phyloP scores from a whole-genome alignment of 2,113 vertebrate genomes.

The Danionella cerebrum region DNA sequence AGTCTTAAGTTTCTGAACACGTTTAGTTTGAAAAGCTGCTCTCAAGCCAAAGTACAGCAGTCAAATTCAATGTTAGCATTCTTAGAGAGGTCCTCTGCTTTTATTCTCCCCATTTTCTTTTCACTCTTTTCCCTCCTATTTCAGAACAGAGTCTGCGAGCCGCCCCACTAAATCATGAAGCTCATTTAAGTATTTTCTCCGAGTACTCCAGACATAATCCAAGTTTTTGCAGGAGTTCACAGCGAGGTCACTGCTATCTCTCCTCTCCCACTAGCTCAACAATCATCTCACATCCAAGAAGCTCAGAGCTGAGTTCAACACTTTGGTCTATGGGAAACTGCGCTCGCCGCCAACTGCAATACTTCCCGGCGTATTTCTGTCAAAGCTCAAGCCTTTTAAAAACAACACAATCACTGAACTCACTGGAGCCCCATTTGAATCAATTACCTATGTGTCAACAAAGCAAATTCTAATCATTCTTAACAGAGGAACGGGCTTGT shows the following conservation, averaged over 20 bases:
- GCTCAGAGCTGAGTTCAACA: slow-evolving; percentile 59
- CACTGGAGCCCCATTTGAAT: slow-evolving; percentile 57
- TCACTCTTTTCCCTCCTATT: neutral
- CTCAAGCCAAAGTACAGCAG: neutral
- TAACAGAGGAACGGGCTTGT: slow-evolving; percentile 37
- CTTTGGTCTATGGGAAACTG: slow-evolving; percentile 64
- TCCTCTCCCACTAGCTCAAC: slow-evolving; percentile 57
- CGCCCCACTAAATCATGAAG: slow-evolving; percentile 58
- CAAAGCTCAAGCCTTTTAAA: slow-evolving; percentile 60
- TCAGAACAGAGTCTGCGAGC: slow-evolving; percentile 49
- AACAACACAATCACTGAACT: slow-evolving; percentile 62
- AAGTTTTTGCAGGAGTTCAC: slow-evolving; percentile 65
- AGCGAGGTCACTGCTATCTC: slow-evolving; percentile 62
- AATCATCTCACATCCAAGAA: slow-evolving; percentile 62
- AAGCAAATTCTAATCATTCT: slow-evolving; percentile 54
- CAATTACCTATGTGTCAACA: slow-evolving; percentile 67
- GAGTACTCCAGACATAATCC: slow-evolving; percentile 49
- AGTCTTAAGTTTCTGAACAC: neutral
- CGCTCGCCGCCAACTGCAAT: slow-evolving; percentile 65
- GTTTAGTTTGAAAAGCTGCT: neutral
- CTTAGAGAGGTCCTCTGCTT: neutral
- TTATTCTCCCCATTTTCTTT: slow-evolving; percentile 33
- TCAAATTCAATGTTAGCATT: neutral
- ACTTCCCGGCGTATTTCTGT: slow-evolving; percentile 70
- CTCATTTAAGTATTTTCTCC: slow-evolving; percentile 58